phyloP scores from a whole-genome alignment of 35 echinoderm and acorn worm species.

The Ptychodera flava region DNA sequence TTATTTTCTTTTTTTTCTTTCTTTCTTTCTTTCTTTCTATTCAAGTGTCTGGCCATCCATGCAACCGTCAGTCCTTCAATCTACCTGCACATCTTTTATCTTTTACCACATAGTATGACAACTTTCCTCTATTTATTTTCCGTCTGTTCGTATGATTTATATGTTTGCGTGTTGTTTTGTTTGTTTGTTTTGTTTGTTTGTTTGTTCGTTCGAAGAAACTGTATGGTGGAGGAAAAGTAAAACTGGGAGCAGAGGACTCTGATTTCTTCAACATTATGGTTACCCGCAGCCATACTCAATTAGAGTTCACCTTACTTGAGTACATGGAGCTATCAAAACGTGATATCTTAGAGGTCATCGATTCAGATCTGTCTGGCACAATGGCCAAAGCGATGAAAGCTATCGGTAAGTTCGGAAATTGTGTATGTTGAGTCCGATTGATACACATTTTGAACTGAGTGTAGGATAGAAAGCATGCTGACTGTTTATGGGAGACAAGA shows the following conservation, averaged over 20 bases:
- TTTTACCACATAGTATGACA: no score
- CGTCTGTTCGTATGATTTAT: no score
- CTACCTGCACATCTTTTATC: not conserved
- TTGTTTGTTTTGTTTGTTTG: no score
- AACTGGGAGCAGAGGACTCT: not conserved
- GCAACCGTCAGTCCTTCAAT: not conserved
- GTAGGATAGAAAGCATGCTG: no score
- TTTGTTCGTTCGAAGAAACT: no score
- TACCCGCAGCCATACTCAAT: not conserved
- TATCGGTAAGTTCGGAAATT: constrained; percentile 49
- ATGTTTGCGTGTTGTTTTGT: no score
- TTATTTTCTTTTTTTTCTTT: not conserved
- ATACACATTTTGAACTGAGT: no score
- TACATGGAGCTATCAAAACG: constrained; percentile 20
- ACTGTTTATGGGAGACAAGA: no score
- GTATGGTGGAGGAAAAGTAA: not conserved
- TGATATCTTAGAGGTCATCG: constrained; percentile 77
- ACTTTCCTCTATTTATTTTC: no score
- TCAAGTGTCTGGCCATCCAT: not conserved
- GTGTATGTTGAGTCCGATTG: no score
- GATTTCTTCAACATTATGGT: not conserved
- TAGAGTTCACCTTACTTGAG: not conserved
- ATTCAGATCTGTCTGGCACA: constrained; percentile 77
- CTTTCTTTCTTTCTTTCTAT: not conserved
- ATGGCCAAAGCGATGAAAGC: constrained; percentile 54